phyloP scores from a whole-genome alignment of 2,888 invertebrate genomes.

The Piscicola geometra region DNA sequence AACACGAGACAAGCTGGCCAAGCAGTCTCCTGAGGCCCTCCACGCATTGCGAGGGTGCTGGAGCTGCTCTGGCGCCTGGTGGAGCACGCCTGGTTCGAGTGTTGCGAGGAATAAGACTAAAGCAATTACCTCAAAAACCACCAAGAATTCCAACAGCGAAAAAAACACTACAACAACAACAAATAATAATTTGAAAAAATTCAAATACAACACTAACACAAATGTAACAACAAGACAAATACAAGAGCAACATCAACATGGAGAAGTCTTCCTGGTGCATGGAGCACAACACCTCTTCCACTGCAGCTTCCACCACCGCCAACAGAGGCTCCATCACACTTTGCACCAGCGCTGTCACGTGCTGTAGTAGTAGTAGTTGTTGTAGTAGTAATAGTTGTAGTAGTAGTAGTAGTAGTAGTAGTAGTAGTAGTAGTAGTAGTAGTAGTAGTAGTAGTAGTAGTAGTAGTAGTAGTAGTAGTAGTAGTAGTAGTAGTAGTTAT shows the following conservation, averaged over 20 bases:
- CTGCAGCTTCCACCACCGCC: constrained; percentile 75
- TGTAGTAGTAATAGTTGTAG: no score
- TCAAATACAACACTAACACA: background rate
- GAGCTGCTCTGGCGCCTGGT: background rate
- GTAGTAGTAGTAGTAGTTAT: no score
- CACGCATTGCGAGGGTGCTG: background rate
- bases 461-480: no score
- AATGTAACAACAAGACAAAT: background rate
- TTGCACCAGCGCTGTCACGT: constrained; percentile 51
- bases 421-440: no score
- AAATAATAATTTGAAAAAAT: background rate
- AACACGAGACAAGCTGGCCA: background rate
- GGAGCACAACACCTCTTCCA: constrained; percentile 83
- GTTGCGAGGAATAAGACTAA: no score
- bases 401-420: no score
- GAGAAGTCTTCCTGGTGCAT: constrained; percentile 76
- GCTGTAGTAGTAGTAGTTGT: no score
- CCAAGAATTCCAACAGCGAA: background rate
- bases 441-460: no score
- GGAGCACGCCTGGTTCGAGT: background rate
- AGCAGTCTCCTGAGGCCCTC: background rate
- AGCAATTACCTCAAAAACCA: no score
- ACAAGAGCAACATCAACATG: no score
- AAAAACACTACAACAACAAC: background rate
- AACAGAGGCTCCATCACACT: constrained; percentile 59